A percentile compares a stretch with the other conserved stretches of the same genome.
Evolutionary conservation across 2,797 vertebrate genomes (phyloP).

Genomic region (Ataeniobius toweri): DNA sequence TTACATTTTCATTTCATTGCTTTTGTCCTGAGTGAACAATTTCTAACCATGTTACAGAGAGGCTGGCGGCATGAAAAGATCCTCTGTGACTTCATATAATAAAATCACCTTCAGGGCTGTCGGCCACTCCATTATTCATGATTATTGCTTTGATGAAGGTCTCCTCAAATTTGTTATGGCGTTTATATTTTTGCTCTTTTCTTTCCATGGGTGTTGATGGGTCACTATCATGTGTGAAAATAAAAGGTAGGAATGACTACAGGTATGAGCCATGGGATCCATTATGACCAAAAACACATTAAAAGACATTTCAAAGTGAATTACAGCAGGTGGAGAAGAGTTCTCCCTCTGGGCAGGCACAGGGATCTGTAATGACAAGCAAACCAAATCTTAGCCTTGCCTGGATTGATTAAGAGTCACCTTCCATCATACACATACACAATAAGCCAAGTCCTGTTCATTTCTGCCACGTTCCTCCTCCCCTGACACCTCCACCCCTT

Average conservation of each 20-base stretch:
- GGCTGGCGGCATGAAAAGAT: conserved; percentile 24
- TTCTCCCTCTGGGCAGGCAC: conserved; percentile 52
- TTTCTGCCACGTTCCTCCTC: conserved; percentile 51
- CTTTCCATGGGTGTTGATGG: conserved; percentile 4
- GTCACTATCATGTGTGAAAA: conserved; percentile 26
- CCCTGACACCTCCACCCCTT: conserved; percentile 28
- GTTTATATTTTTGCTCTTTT: background rate
- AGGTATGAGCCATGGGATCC: conserved; percentile 68
- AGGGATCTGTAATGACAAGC: conserved; percentile 69
- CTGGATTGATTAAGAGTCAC: conserved; percentile 63
- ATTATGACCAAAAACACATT: conserved; percentile 68
- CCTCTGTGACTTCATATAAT: conserved; percentile 49
- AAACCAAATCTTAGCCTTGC: conserved; percentile 66
- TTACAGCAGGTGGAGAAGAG: conserved; percentile 59
- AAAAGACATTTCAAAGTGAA: conserved; percentile 70
- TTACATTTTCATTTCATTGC: conserved; percentile 35
- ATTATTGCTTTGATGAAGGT: conserved; percentile 39
- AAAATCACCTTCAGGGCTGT: conserved; percentile 60
- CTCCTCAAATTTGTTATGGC: conserved; percentile 26
- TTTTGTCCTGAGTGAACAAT: conserved; percentile 20
- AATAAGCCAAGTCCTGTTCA: conserved; percentile 14
- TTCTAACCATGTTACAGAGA: conserved; percentile 24
- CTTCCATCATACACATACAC: conserved; percentile 40
- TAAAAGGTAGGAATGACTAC: conserved; percentile 50
- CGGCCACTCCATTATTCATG: conserved; percentile 53